Evolutionary conservation across 2,888 invertebrate species (phyloP).

Genomic region (Acrobasis repandana): DNA sequence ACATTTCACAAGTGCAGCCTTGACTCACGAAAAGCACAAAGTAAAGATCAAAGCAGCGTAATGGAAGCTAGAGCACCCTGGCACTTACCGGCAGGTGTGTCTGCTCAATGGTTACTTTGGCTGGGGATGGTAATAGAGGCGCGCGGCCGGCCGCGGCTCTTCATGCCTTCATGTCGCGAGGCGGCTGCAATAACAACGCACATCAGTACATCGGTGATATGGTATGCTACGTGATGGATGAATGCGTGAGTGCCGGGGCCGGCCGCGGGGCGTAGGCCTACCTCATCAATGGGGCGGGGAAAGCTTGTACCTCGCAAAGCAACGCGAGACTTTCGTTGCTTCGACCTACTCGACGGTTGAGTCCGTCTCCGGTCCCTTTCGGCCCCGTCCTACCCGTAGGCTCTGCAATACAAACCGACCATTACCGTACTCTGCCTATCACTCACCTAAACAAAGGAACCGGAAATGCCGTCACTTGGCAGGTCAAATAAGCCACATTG

Average conservation of each 20-base stretch:
- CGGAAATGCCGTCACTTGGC: conserved; percentile 87
- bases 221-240: conserved; percentile 75
- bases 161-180: conserved; percentile 77
- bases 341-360: conserved; percentile 81
- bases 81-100: conserved; percentile 82
- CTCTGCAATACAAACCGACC: conserved; percentile 79
- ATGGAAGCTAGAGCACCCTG: conserved; percentile 81
- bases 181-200: conserved; percentile 79
- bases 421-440: conserved; percentile 50
- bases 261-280: conserved; percentile 70
- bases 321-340: conserved; percentile 82
- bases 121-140: conserved; percentile 65
- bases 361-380: conserved; percentile 84
- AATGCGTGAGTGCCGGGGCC: conserved; percentile 75
- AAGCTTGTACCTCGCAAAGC: conserved; percentile 90
- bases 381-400: conserved; percentile 88
- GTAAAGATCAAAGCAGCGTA: conserved; percentile 79
- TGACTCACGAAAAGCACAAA: conserved; percentile 76
- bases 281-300: conserved; percentile 90
- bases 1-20: conserved; percentile 48
- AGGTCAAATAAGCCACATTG: conserved; percentile 84
- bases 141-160: conserved; percentile 79
- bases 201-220: conserved; percentile 75
- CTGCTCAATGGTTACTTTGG: conserved; percentile 81
- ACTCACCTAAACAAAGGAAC: conserved; percentile 88